Evolutionary conservation across 2,113 vertebrate species (phyloP).

Genomic region (Hemibagrus wyckioides): DNA sequence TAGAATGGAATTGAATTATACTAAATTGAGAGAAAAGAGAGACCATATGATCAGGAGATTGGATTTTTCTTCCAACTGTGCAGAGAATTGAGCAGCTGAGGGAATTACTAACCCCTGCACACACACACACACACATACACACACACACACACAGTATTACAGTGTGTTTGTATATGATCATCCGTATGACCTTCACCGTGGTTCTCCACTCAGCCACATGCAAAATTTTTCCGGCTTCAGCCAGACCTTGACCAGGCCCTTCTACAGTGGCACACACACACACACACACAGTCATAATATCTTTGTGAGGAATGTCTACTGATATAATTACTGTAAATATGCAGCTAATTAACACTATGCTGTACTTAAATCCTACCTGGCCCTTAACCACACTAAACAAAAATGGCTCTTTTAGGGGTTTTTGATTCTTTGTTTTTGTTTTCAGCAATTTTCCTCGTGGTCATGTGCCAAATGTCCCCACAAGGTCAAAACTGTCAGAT

Average conservation of each 20-base stretch:
- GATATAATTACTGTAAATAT: not conserved
- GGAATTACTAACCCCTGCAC: not conserved
- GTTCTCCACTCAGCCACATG: not conserved
- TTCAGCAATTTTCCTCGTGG: not conserved
- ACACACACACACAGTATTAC: not conserved
- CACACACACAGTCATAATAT: not conserved
- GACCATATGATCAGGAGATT: slow-evolving; percentile 27
- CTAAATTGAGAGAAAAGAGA: slow-evolving; percentile 22
- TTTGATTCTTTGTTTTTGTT: not conserved
- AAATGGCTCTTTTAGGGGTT: not conserved
- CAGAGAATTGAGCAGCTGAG: slow-evolving; percentile 15
- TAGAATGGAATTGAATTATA: slow-evolving; percentile 29
- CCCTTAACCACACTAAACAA: not conserved
- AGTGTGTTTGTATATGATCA: not conserved
- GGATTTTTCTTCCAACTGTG: slow-evolving; percentile 32
- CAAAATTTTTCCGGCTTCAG: not conserved
- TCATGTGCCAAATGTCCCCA: not conserved
- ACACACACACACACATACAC: not conserved
- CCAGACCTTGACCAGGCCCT: not conserved
- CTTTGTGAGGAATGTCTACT: not conserved
- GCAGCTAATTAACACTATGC: not conserved
- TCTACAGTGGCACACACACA: not conserved
- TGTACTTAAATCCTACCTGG: not conserved
- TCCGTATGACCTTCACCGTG: slow-evolving; percentile 1
- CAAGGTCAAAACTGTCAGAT: not conserved